Evolutionary conservation across 2,113 vertebrate species (phyloP).

Genomic region (Melanostigma gelatinosum): DNA sequence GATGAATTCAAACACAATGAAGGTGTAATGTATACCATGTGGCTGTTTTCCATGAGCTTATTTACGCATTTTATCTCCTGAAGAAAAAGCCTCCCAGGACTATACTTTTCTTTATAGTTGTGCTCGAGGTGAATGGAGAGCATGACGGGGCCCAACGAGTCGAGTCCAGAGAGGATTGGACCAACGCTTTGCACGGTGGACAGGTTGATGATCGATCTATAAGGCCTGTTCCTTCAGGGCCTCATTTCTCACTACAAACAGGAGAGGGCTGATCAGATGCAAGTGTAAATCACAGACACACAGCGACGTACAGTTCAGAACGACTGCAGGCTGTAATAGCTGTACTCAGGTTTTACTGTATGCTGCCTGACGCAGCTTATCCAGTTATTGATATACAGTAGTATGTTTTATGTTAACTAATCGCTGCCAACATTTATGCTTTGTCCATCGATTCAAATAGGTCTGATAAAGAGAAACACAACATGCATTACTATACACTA

Average conservation of each 20-base stretch:
- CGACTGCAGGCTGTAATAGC: background rate
- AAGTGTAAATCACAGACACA: slow-evolving; percentile 13
- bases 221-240: slow-evolving; percentile 16
- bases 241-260: slow-evolving; percentile 28
- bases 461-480: background rate
- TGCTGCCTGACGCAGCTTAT: background rate
- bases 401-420: background rate
- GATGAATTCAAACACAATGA: background rate
- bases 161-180: background rate
- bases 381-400: background rate
- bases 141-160: background rate
- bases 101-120: background rate
- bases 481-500: too few relatives aligned
- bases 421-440: background rate
- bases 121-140: background rate
- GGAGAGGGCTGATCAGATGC: slow-evolving; percentile 4
- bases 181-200: background rate
- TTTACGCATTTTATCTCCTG: background rate
- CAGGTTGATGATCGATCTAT: slow-evolving; percentile 21
- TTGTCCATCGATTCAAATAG: background rate
- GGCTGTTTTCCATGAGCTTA: background rate
- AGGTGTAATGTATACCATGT: background rate
- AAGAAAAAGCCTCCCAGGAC: background rate
- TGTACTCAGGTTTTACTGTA: background rate
- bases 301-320: background rate